A percentile compares a stretch with the other conserved stretches of the same genome.
Conservation (phyloP, 2,797 vertebrate genomes). For the Enteromius viviparus region DNA sequence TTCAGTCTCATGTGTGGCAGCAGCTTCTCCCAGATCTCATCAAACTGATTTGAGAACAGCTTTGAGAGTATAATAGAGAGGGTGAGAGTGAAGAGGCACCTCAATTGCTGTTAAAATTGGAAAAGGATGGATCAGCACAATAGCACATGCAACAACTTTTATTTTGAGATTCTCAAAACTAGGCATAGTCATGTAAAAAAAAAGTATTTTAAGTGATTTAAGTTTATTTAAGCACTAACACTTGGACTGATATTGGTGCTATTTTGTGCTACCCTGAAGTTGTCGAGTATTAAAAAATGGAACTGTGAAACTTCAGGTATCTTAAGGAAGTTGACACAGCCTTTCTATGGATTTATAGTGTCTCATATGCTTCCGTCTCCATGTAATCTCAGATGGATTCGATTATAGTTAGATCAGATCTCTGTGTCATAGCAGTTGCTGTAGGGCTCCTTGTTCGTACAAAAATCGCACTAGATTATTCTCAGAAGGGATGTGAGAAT, state of each 20-base stretch:
- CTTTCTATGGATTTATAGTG: not conserved
- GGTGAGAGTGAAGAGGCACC: conserved; percentile 25
- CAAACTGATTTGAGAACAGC: conserved; percentile 44
- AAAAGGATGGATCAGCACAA: conserved; percentile 37
- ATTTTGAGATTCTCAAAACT: conserved; percentile 4
- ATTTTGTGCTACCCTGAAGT: not conserved
- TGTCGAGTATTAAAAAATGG: not conserved
- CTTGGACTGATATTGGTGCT: too few species aligned
- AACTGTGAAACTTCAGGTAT: not conserved
- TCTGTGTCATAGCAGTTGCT: not conserved
- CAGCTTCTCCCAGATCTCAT: conserved; percentile 35
- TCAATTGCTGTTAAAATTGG: conserved; percentile 32
- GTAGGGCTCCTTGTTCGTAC: not conserved
- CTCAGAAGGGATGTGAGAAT: not conserved
- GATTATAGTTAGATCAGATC: conserved; percentile 1
- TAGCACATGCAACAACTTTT: not conserved
- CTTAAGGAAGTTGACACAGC: not conserved
- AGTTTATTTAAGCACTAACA: not conserved
- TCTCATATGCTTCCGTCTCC: conserved; percentile 5
- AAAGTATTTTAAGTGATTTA: not conserved
- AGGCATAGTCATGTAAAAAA: not conserved
- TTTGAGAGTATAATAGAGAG: conserved; percentile 27
- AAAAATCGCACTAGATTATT: not conserved
- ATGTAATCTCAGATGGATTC: not conserved
- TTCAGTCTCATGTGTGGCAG: conserved; percentile 42